Conservation (phyloP, 37 sponge, comb jelly and placozoan species). For the Tethya wilhelma region DNA sequence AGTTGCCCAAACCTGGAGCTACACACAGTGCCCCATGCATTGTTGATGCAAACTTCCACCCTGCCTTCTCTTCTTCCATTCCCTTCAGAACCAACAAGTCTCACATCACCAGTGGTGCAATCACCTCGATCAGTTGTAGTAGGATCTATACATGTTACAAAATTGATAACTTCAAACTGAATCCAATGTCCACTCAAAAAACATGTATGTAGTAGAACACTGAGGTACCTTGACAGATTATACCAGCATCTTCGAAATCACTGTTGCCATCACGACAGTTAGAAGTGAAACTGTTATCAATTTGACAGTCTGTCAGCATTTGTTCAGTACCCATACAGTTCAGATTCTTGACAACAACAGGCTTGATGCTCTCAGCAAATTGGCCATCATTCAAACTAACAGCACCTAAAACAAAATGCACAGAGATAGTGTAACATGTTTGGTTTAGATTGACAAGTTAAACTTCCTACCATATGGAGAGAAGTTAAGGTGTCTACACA, state of each 20-base stretch:
- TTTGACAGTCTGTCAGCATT: conserved; percentile 7
- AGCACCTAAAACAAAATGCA: background rate
- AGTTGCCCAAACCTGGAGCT: background rate
- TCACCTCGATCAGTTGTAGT: background rate
- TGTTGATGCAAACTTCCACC: conserved; percentile 61
- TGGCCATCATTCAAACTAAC: background rate
- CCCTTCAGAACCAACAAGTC: conserved; percentile 12
- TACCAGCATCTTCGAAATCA: conserved; percentile 40
- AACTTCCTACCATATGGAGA: conserved; percentile 33
- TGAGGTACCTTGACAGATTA: conserved; percentile 39
- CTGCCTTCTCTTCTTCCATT: conserved; percentile 22
- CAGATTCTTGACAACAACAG: background rate
- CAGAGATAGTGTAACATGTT: background rate
- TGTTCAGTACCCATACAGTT: conserved; percentile 28
- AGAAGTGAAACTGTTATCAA: background rate
- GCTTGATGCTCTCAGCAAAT: conserved; percentile 9
- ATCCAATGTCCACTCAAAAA: background rate
- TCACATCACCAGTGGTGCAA: conserved; percentile 33
- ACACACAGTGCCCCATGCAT: conserved; percentile 70
- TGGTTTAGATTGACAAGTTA: background rate
- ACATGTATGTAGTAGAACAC: background rate
- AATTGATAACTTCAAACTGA: background rate
- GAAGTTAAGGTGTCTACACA: conserved; percentile 42
- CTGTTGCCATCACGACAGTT: background rate
- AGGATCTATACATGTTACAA: background rate